Conservation (phyloP, 2,113 vertebrate species). For the Chloebia gouldiae region DNA sequence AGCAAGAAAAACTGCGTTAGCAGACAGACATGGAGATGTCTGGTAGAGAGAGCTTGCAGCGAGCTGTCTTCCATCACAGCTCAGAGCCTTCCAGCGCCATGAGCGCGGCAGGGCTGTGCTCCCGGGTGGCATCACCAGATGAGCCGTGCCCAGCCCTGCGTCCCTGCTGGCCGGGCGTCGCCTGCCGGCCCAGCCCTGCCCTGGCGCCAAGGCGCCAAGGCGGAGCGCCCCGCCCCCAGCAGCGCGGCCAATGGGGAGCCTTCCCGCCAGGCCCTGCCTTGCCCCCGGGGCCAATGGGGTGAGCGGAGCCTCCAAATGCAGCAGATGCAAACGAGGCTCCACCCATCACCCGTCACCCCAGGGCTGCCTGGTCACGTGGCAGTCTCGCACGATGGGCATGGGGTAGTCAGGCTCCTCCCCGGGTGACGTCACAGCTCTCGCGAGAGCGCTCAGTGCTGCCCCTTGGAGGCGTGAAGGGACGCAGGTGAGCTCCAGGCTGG, state of each 20-base stretch:
- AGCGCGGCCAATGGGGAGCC: slow-evolving; percentile 15
- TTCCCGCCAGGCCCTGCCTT: not conserved
- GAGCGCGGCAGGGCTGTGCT: rapidly evolving
- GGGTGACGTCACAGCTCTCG: not conserved
- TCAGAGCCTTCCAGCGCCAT: rapidly evolving
- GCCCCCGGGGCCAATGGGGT: slow-evolving; percentile 13
- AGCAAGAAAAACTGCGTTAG: rapidly evolving
- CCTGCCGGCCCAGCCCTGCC: rapidly evolving
- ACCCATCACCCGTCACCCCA: not conserved
- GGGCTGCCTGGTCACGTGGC: not conserved
- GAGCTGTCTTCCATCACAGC: rapidly evolving
- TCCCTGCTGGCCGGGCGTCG: rapidly evolving
- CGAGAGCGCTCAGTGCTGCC: slow-evolving; percentile 7
- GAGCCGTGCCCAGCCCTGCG: rapidly evolving
- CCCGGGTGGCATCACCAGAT: rapidly evolving
- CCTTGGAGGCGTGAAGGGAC: not conserved
- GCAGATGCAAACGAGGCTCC: not conserved
- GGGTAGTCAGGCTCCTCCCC: not conserved
- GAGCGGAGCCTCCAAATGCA: not conserved
- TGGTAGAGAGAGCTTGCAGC: not conserved
- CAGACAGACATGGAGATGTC: rapidly evolving
- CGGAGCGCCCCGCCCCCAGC: not conserved
- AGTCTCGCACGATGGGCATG: not conserved
- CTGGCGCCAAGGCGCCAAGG: rapidly evolving
- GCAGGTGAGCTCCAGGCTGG: not conserved